Conservation (phyloP, 2,888 invertebrate genomes). For the Blastobasis adustella region DNA sequence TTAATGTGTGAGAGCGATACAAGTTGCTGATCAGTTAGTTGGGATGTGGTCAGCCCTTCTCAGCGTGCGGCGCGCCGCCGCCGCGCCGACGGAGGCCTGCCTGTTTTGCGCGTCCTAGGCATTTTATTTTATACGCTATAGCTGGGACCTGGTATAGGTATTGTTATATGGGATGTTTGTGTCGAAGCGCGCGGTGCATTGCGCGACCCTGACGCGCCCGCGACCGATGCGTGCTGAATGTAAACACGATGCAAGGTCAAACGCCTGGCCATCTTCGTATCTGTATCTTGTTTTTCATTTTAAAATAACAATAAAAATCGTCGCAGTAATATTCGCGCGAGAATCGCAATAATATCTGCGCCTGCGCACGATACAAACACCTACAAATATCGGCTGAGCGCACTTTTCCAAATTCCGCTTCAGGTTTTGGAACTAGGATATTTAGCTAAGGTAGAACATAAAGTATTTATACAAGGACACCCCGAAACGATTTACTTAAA, state of each 20-base stretch:
- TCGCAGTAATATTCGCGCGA: no score
- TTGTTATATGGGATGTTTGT: conserved; percentile 62
- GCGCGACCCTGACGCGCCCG: conserved; percentile 61
- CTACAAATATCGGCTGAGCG: no score
- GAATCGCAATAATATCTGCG: no score
- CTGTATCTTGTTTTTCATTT: neutral
- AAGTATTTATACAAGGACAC: no score
- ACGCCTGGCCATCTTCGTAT: conserved; percentile 36
- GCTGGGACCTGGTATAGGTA: conserved; percentile 46
- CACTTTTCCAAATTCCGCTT: no score
- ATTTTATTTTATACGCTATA: no score
- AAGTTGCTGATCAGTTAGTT: no score
- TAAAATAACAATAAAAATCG: neutral
- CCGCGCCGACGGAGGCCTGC: conserved; percentile 26
- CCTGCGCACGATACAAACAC: no score
- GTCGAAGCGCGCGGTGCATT: conserved; percentile 49
- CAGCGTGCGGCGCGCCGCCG: conserved; percentile 41
- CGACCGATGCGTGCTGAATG: conserved; percentile 47
- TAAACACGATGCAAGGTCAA: conserved; percentile 68
- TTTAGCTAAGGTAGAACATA: no score
- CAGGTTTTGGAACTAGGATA: no score
- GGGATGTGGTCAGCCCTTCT: neutral
- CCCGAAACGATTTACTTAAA: no score
- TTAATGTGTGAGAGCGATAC: no score
- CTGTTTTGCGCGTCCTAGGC: neutral